Base-by-base conservation (phyloP, 1,140 invertebrate genomes). In the Idris sp. region DNA sequence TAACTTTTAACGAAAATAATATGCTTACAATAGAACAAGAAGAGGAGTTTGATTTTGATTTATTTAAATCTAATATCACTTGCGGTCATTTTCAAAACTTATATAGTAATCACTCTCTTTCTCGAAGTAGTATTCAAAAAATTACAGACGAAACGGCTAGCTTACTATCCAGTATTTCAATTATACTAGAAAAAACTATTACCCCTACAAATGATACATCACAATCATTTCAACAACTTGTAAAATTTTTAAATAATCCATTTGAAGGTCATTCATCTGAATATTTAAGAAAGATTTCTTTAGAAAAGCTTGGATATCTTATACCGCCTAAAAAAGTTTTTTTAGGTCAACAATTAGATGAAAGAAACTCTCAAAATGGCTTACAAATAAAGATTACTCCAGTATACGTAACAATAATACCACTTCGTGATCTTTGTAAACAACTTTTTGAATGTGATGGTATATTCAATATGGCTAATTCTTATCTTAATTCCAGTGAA, bases 331-430 rank as follows among this genome's bases (percentile, higher is more conserved):
- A 59, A 53, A 61, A 46, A 26, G 9, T 54, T 9, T 71, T 71
- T 40, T 19, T 71, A 26, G 46, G 41, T 40, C 67, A 71, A 69
- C 22, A 54, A 11, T 36, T 59, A 19, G 65, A 69, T 36, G 53
- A 59, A 16, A 44, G 35, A 53, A 43, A 28, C 11, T 30, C 48
- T 2, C 8, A 5, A 6, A 28, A 36, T 18, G 9, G 33, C 31
- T 43, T 43, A 7, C 16, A 36, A 15, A 41, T 28, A 15, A 31
- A 43, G 11, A 53, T 54, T 1, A 51, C 15, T 26, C 28, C 13
- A 53, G 54, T 61, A n/a, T 61, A 15, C 26, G 8, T 54, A 16
- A 36, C 30, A 1, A 28, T 54, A 14, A 48, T 73, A 25, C 35
- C 59, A 2, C 46, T 73, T 13, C 68, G 56, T 19, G 7, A 62